Evolutionary conservation across 2,113 vertebrate genomes (phyloP).

Genomic region (Eurypyga helias): DNA sequence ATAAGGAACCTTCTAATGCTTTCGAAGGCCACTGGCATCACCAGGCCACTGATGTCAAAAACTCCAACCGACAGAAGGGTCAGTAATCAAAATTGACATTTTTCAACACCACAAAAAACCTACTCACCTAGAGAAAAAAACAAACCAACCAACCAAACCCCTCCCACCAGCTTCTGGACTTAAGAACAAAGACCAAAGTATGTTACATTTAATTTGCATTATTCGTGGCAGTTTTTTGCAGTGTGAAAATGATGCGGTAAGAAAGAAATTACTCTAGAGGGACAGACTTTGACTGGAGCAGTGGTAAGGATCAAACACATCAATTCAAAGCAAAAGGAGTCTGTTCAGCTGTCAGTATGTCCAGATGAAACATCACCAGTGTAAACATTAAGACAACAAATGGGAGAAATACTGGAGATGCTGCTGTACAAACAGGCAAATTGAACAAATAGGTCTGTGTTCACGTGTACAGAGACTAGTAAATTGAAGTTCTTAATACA

Average conservation of each 20-base stretch:
- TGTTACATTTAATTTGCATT: neutral
- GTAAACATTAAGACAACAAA: neutral
- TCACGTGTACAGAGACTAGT: neutral
- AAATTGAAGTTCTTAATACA: neutral
- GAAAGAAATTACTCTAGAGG: neutral
- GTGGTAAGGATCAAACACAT: neutral
- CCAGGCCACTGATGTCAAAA: neutral
- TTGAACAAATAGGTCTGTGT: neutral
- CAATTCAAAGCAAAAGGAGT: neutral
- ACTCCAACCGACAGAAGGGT: neutral
- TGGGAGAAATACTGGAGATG: neutral
- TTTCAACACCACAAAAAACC: neutral
- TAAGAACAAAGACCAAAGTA: neutral
- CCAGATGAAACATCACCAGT: neutral
- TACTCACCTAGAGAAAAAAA: neutral
- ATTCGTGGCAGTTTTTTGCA: neutral
- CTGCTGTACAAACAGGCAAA: neutral
- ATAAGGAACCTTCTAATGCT: neutral
- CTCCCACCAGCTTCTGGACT: neutral
- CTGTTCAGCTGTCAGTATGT: neutral
- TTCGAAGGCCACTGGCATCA: no score
- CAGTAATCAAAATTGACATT: neutral
- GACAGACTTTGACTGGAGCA: neutral
- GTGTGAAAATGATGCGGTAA: neutral
- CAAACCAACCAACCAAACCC: no score